Evolutionary conservation across 2,797 vertebrate species (phyloP).

Genomic region (Capromys pilorides): DNA sequence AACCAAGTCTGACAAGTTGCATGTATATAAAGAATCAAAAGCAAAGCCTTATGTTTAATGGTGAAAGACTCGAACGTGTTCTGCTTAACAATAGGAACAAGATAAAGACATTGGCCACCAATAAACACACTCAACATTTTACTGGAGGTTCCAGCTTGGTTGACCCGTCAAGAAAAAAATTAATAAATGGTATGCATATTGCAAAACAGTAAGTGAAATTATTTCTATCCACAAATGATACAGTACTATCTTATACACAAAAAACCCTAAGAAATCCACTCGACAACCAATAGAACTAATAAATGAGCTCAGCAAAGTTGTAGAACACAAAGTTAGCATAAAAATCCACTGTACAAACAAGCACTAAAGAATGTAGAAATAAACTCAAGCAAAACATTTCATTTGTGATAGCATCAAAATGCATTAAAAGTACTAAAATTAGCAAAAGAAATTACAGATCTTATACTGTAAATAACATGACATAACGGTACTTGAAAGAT

Average conservation of each 20-base stretch:
- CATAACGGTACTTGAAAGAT: background rate
- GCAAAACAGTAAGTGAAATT: background rate
- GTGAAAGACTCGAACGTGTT: background rate
- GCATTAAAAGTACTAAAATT: background rate
- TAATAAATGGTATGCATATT: background rate
- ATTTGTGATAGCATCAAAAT: background rate
- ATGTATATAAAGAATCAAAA: background rate
- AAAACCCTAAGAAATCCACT: background rate
- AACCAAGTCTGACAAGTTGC: background rate
- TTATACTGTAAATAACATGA: background rate
- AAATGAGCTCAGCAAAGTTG: background rate
- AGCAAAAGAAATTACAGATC: background rate
- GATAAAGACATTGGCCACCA: background rate
- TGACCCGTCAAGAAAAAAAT: background rate
- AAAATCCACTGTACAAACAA: background rate
- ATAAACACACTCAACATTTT: background rate
- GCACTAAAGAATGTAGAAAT: background rate
- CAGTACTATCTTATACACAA: background rate
- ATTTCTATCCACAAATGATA: background rate
- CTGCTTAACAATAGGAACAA: background rate
- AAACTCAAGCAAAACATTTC: conserved; percentile 15
- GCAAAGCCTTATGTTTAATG: background rate
- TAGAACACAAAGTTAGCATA: background rate
- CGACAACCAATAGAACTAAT: background rate
- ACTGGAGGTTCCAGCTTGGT: background rate